Percentiles rank a stretch among this genome's conserved stretches.
These are phyloP conservation scores for Perca fluviatilis DNA, from an alignment of 2,113 vertebrate genomes.

Conservation along the genomic window DNA sequence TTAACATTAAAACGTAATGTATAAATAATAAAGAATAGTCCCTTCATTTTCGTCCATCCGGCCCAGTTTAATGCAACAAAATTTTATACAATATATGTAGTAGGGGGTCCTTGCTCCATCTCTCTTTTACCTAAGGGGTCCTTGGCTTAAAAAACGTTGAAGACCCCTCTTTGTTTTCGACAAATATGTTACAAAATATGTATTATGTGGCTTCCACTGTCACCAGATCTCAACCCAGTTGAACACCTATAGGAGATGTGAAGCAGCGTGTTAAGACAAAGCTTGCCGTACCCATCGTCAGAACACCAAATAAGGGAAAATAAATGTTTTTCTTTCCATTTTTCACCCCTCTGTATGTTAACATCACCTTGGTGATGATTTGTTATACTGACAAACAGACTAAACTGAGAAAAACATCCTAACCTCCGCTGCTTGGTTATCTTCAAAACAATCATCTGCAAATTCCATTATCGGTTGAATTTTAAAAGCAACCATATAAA, in stretches of 20 bases:
- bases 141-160: no score
- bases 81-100: no score
- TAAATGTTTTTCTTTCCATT: not conserved
- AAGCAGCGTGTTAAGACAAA: not conserved
- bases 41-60: no score
- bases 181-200: not conserved
- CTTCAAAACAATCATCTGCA: not conserved
- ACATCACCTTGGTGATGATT: not conserved
- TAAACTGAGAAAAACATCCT: not conserved
- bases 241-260: not conserved
- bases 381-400: no score
- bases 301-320: not conserved
- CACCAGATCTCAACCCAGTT: no score
- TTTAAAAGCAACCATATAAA: slow-evolving; percentile 13
- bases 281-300: not conserved
- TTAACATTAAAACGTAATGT: no score
- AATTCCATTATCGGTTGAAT: slow-evolving; percentile 15
- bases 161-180: not conserved
- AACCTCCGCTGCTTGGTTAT: not conserved
- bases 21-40: no score
- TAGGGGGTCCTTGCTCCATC: no score
- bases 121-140: no score
- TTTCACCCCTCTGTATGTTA: not conserved
- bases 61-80: no score
- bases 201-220: not conserved